These are phyloP conservation scores for Micrasema minimum DNA, from an alignment of 1,140 invertebrate genomes.

Conservation along the genomic window DNA sequence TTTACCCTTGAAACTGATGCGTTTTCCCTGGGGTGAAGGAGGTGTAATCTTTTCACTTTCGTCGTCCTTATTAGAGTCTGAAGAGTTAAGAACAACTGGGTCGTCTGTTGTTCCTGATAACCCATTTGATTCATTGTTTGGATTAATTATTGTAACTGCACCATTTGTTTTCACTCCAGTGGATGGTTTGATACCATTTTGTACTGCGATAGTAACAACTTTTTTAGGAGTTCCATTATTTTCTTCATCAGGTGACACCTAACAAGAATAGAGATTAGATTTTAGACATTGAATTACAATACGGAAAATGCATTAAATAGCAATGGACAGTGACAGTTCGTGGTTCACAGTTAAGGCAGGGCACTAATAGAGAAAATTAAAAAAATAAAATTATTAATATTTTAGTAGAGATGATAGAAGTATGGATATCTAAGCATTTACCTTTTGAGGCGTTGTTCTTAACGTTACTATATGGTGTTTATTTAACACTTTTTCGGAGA, in stretches of 20 bases:
- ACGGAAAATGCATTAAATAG: too few relatives aligned
- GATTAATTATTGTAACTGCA: constrained; percentile 21
- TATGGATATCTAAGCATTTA: too few relatives aligned
- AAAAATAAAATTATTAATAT: too few relatives aligned
- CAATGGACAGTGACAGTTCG: too few relatives aligned
- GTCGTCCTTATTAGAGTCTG: constrained; percentile 26
- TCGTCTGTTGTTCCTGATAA: background rate
- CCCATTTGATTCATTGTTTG: constrained; percentile 34
- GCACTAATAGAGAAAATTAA: too few relatives aligned
- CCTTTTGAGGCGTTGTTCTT: too few relatives aligned
- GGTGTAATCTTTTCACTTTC: constrained; percentile 45
- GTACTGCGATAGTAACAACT: constrained; percentile 42
- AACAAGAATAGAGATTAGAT: background rate
- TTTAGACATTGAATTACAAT: too few relatives aligned
- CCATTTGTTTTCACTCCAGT: constrained; percentile 39
- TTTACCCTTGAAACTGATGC: constrained; percentile 59
- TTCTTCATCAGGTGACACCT: constrained; percentile 60
- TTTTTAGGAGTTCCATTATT: constrained; percentile 53
- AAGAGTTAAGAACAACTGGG: constrained; percentile 39
- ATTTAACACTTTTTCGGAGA: too few relatives aligned
- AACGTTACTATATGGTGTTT: too few relatives aligned
- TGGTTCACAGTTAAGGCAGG: too few relatives aligned
- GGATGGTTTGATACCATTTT: constrained; percentile 50
- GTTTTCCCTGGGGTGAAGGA: constrained; percentile 44
- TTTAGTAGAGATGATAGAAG: too few relatives aligned